Evolutionary conservation across 2,888 invertebrate species (phyloP).

Genomic region (Idaea aversata): DNA sequence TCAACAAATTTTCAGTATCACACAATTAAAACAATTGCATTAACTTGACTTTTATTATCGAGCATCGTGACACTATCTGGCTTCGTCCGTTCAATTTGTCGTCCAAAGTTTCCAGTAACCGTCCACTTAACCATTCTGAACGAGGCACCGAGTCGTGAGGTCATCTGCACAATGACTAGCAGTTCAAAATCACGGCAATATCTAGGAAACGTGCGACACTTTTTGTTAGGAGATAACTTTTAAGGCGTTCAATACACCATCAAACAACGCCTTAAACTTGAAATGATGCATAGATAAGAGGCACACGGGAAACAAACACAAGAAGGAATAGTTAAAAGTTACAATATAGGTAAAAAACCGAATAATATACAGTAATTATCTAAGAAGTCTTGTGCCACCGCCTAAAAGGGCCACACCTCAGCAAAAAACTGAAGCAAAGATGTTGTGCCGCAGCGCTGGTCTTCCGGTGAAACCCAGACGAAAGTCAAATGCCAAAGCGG

Average conservation of each 20-base stretch:
- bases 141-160: conserved; percentile 23
- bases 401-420: no score
- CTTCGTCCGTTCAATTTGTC: background rate
- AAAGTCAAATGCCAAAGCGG: no score
- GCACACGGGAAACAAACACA: no score
- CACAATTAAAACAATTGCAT: background rate
- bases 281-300: background rate
- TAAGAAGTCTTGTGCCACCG: no score
- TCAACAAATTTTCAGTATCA: no score
- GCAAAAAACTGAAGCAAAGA: no score
- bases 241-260: conserved; percentile 3
- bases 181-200: conserved; percentile 61
- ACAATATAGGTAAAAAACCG: no score
- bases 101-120: background rate
- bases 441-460: no score
- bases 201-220: conserved; percentile 40
- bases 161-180: conserved; percentile 46
- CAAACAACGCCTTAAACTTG: conserved; percentile 1
- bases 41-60: background rate
- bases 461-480: no score
- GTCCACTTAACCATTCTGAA: background rate
- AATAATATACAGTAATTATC: no score
- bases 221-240: conserved; percentile 29
- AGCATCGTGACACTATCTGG: background rate
- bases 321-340: no score